Conservation (phyloP, 1,140 invertebrate species). For the Lasioglossum baleicum region DNA sequence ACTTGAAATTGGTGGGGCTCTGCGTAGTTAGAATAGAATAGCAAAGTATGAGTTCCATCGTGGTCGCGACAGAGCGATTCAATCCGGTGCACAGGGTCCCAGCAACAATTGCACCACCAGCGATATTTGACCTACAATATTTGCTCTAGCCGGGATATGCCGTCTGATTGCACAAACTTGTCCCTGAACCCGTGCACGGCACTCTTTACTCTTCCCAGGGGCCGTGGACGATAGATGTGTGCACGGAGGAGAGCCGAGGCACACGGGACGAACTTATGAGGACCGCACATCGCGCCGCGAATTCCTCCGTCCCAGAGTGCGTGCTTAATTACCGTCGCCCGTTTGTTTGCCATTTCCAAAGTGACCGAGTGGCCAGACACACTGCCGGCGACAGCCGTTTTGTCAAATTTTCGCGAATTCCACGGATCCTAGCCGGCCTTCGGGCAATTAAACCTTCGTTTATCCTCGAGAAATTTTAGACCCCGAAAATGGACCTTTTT, state of each 20-base stretch:
- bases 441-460: too few species aligned
- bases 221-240: constrained; percentile 24
- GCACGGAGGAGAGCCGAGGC: constrained; percentile 19
- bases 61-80: not conserved
- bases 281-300: constrained; percentile 17
- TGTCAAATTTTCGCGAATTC: not conserved
- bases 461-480: too few species aligned
- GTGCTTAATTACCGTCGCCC: constrained; percentile 16
- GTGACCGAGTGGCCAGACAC: not conserved
- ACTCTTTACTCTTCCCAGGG: constrained; percentile 49
- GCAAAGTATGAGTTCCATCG: too few species aligned
- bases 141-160: constrained; percentile 37
- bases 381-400: not conserved
- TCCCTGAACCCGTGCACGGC: constrained; percentile 43
- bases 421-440: not conserved
- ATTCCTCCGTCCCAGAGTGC: constrained; percentile 11
- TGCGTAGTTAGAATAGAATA: too few species aligned
- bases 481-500: too few species aligned
- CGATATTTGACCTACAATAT: constrained; percentile 47
- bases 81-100: not conserved
- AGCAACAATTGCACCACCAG: constrained; percentile 28
- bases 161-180: constrained; percentile 41
- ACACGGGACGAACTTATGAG: not conserved
- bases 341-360: constrained; percentile 21
- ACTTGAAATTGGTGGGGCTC: too few species aligned